Conservation (phyloP, 2,797 vertebrate species). For the Centroberyx gerrardi region DNA sequence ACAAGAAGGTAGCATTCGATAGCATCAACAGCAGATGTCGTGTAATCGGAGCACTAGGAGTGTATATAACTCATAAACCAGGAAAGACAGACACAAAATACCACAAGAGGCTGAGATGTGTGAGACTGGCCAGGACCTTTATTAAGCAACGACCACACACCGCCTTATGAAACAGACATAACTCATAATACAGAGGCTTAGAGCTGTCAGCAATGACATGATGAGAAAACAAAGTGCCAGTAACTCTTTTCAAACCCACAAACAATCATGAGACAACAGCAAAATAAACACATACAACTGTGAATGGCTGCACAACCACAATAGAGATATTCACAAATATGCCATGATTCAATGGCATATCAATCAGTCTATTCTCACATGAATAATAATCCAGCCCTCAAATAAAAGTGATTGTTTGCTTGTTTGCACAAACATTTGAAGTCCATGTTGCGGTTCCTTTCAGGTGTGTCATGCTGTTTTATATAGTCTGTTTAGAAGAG, state of each 20-base stretch:
- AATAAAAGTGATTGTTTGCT: slow-evolving; percentile 1
- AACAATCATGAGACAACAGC: slow-evolving; percentile 3
- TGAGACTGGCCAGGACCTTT: slow-evolving; percentile 54
- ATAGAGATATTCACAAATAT: neutral
- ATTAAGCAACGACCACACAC: slow-evolving; percentile 53
- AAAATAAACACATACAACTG: slow-evolving; percentile 7
- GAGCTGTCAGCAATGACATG: neutral
- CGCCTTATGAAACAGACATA: slow-evolving; percentile 11
- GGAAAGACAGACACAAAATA: slow-evolving; percentile 58
- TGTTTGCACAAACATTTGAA: slow-evolving; percentile 12
- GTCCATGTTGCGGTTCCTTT: neutral
- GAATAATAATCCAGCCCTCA: neutral
- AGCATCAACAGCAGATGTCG: slow-evolving; percentile 3
- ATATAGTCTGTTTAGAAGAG: neutral
- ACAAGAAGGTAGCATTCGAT: slow-evolving; percentile 5
- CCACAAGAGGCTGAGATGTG: slow-evolving; percentile 56
- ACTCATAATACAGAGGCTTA: slow-evolving; percentile 22
- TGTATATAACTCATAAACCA: slow-evolving; percentile 13
- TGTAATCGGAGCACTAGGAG: neutral
- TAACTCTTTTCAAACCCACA: slow-evolving; percentile 17
- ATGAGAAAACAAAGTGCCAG: slow-evolving; percentile 1
- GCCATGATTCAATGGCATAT: slow-evolving; percentile 8
- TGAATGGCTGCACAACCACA: neutral
- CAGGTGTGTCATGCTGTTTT: neutral
- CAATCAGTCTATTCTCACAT: neutral